Conservation (phyloP, 35 echinoderm and acorn worm species). For the Apostichopus japonicus region DNA sequence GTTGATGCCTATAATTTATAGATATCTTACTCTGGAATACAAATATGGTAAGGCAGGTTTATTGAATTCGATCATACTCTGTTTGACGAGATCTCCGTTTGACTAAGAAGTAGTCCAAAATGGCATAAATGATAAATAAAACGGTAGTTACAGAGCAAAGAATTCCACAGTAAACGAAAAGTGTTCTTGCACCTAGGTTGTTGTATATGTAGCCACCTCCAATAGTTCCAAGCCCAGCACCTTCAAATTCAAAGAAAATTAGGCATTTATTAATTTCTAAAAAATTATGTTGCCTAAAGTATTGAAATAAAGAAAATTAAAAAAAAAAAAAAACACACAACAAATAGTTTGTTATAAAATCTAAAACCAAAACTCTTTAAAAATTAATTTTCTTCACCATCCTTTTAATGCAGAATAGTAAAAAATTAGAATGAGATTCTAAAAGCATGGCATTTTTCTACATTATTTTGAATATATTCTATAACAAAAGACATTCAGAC, state of each 20-base stretch:
- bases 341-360: too few species aligned
- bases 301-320: too few species aligned
- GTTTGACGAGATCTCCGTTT: not conserved
- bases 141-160: constrained; percentile 39
- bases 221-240: constrained; percentile 62
- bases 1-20: not conserved
- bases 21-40: not conserved
- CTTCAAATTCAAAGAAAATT: constrained; percentile 9
- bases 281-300: too few species aligned
- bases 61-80: not conserved
- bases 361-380: too few species aligned
- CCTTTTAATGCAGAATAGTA: too few species aligned
- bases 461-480: too few species aligned
- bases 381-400: too few species aligned
- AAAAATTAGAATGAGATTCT: too few species aligned
- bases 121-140: constrained; percentile 1
- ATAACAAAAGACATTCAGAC: too few species aligned
- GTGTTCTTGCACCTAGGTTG: constrained; percentile 53
- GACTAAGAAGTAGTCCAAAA: not conserved
- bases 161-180: constrained; percentile 66
- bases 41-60: too few species aligned
- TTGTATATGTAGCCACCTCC: constrained; percentile 70
- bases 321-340: too few species aligned
- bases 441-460: too few species aligned
- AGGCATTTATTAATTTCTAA: not conserved